Base-by-base conservation (phyloP, 2,797 vertebrate species). In the Synanceia verrucosa region DNA sequence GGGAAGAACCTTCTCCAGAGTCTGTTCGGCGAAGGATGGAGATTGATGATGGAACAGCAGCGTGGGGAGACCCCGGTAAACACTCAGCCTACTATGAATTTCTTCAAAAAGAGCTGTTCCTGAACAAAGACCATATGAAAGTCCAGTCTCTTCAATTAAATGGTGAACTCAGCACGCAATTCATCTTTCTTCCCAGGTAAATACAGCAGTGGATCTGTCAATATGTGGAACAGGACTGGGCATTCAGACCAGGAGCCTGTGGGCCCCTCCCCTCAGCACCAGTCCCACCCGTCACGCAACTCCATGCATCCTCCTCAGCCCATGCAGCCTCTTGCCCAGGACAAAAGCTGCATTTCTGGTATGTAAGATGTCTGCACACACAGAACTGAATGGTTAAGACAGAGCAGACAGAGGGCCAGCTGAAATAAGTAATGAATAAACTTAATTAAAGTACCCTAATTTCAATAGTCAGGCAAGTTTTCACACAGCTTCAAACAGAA, bases 1-100 rank as follows among this genome's bases (percentile, higher is more conserved):
- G 98, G 98, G 98, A 99, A 91, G 98, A 99, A 73, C 97, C 98
- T 0, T 99, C 97, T 73, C 98, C 98, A 0, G 97, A 99, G 84
- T 97, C 97, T 23, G 91, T 98, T 60, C 95, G 97, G 37, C 95
- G 98, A 12, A 96, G 96, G 78, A 99, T 96, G 95, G 97, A 98
- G 87, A 97, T 99, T 1, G 98, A 99, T 65, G 97, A 99, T 66
- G 98, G 98, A 56, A 99, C 98, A 33, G 93, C 97, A 3, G 97
- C 97, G 48, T 99, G 98, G 98, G 98, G 98, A 65, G 97, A 99
- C 70, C 97, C 98, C 4, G 96, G 93, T 94, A 96, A 96, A 94
- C 24, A 23, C 36, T 26, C 3, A 1, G 1, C n/a, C 5, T 21
- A 28, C 6, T 6, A 9, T 41, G 36, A 6, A 43, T 28, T 44